Base-by-base conservation (phyloP, 2,888 invertebrate species). In the Heliothis peltigera region DNA sequence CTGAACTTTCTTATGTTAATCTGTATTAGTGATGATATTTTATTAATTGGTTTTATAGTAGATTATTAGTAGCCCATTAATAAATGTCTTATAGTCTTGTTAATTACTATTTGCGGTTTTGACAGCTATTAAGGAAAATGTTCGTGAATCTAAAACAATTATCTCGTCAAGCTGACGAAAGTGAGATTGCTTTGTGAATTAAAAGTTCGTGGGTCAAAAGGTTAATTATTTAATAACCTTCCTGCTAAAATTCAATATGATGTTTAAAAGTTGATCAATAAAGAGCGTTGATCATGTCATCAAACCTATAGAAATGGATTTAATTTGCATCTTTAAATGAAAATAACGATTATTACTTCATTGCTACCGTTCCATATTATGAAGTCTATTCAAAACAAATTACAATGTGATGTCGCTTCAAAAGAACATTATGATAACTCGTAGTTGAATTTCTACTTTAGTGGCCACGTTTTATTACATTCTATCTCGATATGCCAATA, bases 1-100 rank as follows among this genome's bases (percentile, higher is more conserved):
- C 15, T 55, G 52, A 73, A 48, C 70, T 70, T 75, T 75, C 57
- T 59, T 52, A 75, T 75, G 54, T 28, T 44, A 70, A 75, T 75
- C 0, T n/a, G 21, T n/a, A 52, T 46, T 51, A 32, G 22, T 52
- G 22, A 44, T 67, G 48, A 54, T 68, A 18, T 47, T 53, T 61
- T 69, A 74, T 56, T 52, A 52, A 70, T 69, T 32, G 32, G 3
- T 32, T 32, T 32, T 32, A 32, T 32, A 32, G 32, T 10, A 10
- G 3, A 12, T 32, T 32, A 32, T 8, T 61, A 19, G 32, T 44
- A 56, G 44, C 42, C 51, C 48, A 43, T 7, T 8, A 47, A 61
- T 70, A 53, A 32, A 69, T 28, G 42, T 46, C 64, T 44, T 44
- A 44, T 46, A 19, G 47, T 21, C 8, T 56, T 62, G 8, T 17